These are phyloP conservation scores for Columba livia DNA, from an alignment of 2,113 vertebrate species.

Conservation along the genomic window DNA sequence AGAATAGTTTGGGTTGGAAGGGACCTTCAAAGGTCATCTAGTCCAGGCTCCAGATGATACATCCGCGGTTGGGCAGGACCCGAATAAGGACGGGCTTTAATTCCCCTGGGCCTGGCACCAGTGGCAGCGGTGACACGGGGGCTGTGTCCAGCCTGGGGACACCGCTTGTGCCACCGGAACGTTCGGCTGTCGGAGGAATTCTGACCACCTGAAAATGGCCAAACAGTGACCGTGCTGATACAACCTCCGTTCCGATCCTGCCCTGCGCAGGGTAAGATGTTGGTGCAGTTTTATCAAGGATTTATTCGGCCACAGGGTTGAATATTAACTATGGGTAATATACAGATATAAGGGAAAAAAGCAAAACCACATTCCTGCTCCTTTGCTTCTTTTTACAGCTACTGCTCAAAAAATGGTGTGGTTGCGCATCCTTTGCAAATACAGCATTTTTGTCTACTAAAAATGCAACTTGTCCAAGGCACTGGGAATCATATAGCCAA, in stretches of 20 bases:
- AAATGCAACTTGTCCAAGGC: neutral
- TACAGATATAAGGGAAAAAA: neutral
- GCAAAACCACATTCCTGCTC: neutral
- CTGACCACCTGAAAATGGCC: too few species aligned
- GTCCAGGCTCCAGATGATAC: too few species aligned
- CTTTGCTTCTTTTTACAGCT: neutral
- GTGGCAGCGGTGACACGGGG: too few species aligned
- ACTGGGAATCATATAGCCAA: fast-evolving
- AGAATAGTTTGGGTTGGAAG: too few species aligned
- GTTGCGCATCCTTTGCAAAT: neutral
- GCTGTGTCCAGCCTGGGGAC: too few species aligned
- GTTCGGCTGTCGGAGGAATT: too few species aligned
- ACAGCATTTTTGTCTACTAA: neutral
- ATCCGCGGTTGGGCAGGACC: neutral
- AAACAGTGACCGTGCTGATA: too few species aligned
- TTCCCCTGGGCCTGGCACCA: neutral
- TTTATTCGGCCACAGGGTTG: neutral
- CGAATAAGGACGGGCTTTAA: fast-evolving
- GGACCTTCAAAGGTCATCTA: too few species aligned
- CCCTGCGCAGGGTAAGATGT: neutral
- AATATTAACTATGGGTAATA: neutral
- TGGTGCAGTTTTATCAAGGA: neutral
- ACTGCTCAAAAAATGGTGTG: neutral
- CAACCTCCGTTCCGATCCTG: too few species aligned
- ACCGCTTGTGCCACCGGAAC: too few species aligned